Conservation (phyloP, 2,113 vertebrate genomes). For the Hymenochirus boettgeri region DNA sequence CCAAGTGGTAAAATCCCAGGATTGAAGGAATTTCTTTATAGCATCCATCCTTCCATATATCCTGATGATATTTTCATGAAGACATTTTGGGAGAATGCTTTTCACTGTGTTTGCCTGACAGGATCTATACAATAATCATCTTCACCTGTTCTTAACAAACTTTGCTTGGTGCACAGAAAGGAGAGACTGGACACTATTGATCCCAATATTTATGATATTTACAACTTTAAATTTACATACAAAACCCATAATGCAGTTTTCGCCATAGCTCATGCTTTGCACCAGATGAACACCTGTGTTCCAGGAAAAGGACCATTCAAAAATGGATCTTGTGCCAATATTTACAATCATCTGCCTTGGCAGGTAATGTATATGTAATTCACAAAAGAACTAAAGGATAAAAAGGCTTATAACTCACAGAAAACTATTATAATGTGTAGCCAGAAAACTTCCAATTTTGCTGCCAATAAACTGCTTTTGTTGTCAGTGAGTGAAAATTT, state of each 20-base stretch:
- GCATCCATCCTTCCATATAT: conserved; percentile 20
- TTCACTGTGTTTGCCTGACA: conserved; percentile 16
- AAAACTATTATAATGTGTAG: too few relatives aligned
- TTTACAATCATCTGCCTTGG: conserved; percentile 18
- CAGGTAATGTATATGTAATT: conserved; percentile 23
- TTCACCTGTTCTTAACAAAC: not conserved
- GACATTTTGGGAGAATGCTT: conserved; percentile 32
- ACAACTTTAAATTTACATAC: conserved; percentile 24
- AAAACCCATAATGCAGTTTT: conserved; percentile 31
- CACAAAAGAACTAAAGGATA: too few relatives aligned
- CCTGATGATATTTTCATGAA: conserved; percentile 23
- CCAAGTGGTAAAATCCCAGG: conserved; percentile 17
- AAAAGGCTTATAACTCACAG: too few relatives aligned
- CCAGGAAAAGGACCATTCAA: conserved; percentile 15
- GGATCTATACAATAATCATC: not conserved
- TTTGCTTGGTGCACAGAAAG: conserved; percentile 18
- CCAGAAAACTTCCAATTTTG: too few relatives aligned
- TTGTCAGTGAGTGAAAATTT: too few relatives aligned
- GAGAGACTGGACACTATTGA: conserved; percentile 28
- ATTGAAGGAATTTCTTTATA: conserved; percentile 31
- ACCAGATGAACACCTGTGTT: conserved; percentile 25
- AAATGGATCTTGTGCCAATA: conserved; percentile 29
- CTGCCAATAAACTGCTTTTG: too few relatives aligned
- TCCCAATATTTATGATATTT: conserved; percentile 18
- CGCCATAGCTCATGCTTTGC: conserved; percentile 26